Evolutionary conservation across 2,888 invertebrate genomes (phyloP).

Genomic region (Drosophila kambysellisi): DNA sequence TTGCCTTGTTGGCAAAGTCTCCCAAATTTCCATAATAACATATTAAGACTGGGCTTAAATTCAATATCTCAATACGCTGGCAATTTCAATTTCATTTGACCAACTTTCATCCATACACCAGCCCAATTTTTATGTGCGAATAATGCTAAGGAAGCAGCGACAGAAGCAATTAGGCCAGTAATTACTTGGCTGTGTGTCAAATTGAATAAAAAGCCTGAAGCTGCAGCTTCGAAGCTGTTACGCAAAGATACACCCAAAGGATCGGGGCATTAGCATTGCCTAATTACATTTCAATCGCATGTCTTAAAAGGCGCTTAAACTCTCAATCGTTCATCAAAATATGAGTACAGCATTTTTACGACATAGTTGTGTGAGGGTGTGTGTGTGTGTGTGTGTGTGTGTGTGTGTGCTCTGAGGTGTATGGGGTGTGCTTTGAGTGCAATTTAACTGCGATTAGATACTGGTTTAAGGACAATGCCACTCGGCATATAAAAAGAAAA

Average conservation of each 20-base stretch:
- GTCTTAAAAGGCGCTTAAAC: slow-evolving; percentile 72
- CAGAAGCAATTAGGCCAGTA: slow-evolving; percentile 55
- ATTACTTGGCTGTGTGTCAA: slow-evolving; percentile 50
- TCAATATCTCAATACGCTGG: slow-evolving; percentile 36
- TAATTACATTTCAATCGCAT: slow-evolving; percentile 81
- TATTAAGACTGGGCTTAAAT: slow-evolving; percentile 43
- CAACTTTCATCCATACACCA: slow-evolving; percentile 11
- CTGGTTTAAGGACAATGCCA: slow-evolving; percentile 53
- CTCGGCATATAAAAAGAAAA: slow-evolving; percentile 16
- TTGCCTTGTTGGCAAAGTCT: neutral
- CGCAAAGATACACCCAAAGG: slow-evolving; percentile 30
- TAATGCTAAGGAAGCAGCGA: slow-evolving; percentile 23
- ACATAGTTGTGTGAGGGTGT: neutral
- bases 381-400: slow-evolving; percentile 2
- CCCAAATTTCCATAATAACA: slow-evolving; percentile 34
- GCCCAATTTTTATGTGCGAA: slow-evolving; percentile 22
- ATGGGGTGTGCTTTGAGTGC: slow-evolving; percentile 43
- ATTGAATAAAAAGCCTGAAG: slow-evolving; percentile 44
- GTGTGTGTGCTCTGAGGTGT: neutral
- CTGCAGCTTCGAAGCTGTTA: slow-evolving; percentile 10
- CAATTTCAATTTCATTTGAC: slow-evolving; percentile 40
- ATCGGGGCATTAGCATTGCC: slow-evolving; percentile 71
- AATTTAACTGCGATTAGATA: slow-evolving; percentile 80
- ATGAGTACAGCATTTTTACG: slow-evolving; percentile 19
- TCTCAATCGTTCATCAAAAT: slow-evolving; percentile 60